Evolutionary conservation across 2,888 invertebrate genomes (phyloP).

Genomic region (Drosophila trichaetosa): DNA sequence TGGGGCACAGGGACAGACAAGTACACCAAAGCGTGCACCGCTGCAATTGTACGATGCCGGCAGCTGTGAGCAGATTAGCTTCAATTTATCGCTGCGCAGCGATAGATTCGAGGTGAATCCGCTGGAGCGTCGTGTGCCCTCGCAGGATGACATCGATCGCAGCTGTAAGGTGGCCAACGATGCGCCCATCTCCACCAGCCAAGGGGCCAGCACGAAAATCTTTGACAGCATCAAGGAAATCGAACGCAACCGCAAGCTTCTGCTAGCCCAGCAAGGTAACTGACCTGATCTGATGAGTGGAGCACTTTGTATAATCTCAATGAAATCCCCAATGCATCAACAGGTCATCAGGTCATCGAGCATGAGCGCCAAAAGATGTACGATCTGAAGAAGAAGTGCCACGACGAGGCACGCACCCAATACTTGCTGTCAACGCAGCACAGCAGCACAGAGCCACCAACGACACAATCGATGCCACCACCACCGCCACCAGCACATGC

Average conservation of each 20-base stretch:
- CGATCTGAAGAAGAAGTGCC: constrained; percentile 93
- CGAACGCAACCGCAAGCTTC: constrained; percentile 93
- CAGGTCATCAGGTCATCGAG: constrained; percentile 96
- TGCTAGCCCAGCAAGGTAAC: constrained; percentile 95
- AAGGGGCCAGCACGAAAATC: constrained; percentile 90
- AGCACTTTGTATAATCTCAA: constrained; percentile 4
- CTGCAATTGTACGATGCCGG: constrained; percentile 77
- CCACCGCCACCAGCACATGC: constrained; percentile 1
- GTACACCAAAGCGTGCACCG: constrained; percentile 80
- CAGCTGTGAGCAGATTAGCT: constrained; percentile 79
- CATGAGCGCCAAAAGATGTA: constrained; percentile 94
- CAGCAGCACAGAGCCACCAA: constrained; percentile 9
- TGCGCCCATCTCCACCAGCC: constrained; percentile 90
- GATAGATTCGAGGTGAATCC: constrained; percentile 85
- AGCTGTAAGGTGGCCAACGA: constrained; percentile 95
- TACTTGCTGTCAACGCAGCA: constrained; percentile 89
- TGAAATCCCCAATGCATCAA: background rate
- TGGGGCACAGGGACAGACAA: constrained; percentile 50
- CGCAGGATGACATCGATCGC: constrained; percentile 94
- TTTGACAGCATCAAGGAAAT: constrained; percentile 95
- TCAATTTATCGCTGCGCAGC: constrained; percentile 84
- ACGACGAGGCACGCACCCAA: constrained; percentile 94
- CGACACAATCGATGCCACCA: constrained; percentile 9
- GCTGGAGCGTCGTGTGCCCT: constrained; percentile 87
- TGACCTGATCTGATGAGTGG: background rate